Base-by-base conservation (phyloP, 2,797 vertebrate genomes). In the Eulemur coronatus region DNA sequence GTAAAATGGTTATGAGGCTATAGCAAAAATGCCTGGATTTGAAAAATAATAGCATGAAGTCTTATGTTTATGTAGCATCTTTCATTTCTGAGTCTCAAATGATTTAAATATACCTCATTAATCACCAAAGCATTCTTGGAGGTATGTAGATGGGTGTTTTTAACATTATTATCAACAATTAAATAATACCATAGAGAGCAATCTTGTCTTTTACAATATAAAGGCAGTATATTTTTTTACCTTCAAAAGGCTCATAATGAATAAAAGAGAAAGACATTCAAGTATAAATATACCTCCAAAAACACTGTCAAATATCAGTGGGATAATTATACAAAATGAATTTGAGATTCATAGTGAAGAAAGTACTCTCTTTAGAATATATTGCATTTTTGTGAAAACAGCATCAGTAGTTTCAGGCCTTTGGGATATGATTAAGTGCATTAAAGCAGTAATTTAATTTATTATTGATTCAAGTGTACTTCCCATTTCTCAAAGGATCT, bases 241-340 rank as follows among this genome's bases (percentile, higher is more conserved):
- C 46, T 65, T 91, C 72, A 75, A 94, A 96, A 92, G 33, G 1
- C 59, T 95, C 20, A 76, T 90, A 96, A 95, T 88, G 69, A 94
- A 84, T 89, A 85, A 94, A 87, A 95, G 38, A 73, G 33, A 94
- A 96, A 96, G 52, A 70, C 28, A 97, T 94, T 96, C 57, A 92
- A 94, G 85, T 95, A 95, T 72, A 95, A 97, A 90, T 65, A 92
- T 88, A 90, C 28, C 41, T 35, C 87, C 57, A 95, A 97, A 93
- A 69, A 78, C 3, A 55, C 76, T 94, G 75, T 87, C 91, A 96
- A 70, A 50, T 96, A 96, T 95, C 94, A 75, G 79, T 94, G 79
- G 95, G 76, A 90, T 96, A 96, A 96, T 97, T 94, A 91, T 22
- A 84, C 61, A 97, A 96, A 98, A 98, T 96, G 84, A 96, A 95